Base-by-base conservation (phyloP, 2,888 invertebrate species). In the Oeneis ivallda region DNA sequence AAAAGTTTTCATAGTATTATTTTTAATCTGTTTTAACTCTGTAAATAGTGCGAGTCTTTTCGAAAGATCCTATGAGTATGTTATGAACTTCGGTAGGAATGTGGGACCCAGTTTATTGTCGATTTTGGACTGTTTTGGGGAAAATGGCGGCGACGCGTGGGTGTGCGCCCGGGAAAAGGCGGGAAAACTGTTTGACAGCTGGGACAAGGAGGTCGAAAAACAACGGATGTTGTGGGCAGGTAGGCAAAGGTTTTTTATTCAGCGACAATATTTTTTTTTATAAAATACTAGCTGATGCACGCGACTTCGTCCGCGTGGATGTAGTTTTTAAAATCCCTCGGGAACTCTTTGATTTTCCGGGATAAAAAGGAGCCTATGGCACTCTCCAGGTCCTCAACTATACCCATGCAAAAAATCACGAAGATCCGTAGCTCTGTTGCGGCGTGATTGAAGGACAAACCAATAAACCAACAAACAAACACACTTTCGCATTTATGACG, bases 91-190 rank as follows among this genome's bases (percentile, higher is more conserved):
- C 4, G 88, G 90, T 0, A 89, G 86, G 64, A 87, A 74, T 76
- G 74, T 90, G 49, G 89, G 89, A 41, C 93, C 93, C 1, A 92
- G 91, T 79, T 88, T 94, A 58, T 80, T 93, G 82, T 87, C 92
- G 3, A 77, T 94, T 60, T 78, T 93, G 64, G 86, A 93, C 69
- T 94, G 94, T 79, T 86, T 93, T 43, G 83, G 87, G 0, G 84
- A 89, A 10, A 79, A 85, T 11, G 50, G 49, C 39, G 59, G 32
- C 0, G 85, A 93, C 43, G 87, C 92, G 9, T 93, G 93, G 93
- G 77, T 77, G 9, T 94, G 94, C 85, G 92, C 93, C 4, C 87
- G 87, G 45, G 86, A 92, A 67, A 92, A 92, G 70, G 92, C 93
- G 3, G 93, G 90, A 50, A 92, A 90, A 60, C 82, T 94, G 52